Conservation (phyloP, 2,113 vertebrate genomes). For the Elephas maximus region DNA sequence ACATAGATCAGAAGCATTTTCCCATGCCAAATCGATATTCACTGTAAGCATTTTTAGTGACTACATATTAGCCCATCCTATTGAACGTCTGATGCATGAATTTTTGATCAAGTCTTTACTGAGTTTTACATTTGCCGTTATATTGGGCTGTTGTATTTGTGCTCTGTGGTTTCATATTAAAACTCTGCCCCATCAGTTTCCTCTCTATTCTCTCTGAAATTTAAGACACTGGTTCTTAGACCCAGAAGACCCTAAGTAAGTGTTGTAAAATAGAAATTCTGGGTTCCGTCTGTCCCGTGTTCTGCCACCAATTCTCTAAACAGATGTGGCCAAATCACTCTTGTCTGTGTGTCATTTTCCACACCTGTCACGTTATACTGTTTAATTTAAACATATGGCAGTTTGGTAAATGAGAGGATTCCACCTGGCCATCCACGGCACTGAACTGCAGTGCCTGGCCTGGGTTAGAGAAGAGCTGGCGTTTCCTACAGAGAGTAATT, state of each 20-base stretch:
- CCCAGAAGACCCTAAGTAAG: neutral
- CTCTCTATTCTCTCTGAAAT: slow-evolving; percentile 14
- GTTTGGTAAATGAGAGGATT: neutral
- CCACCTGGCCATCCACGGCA: neutral
- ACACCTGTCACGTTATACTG: neutral
- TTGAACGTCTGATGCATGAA: neutral
- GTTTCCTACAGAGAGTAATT: neutral
- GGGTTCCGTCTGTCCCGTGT: neutral
- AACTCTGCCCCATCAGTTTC: neutral
- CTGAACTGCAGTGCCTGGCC: neutral
- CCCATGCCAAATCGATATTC: neutral
- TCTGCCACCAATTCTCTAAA: neutral
- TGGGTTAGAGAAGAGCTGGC: neutral
- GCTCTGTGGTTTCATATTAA: slow-evolving; percentile 12
- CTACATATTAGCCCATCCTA: neutral
- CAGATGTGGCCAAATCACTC: neutral
- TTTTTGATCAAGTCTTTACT: neutral
- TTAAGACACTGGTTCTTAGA: neutral
- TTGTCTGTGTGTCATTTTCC: neutral
- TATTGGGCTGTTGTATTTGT: neutral
- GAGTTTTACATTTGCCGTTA: neutral
- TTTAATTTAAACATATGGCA: neutral
- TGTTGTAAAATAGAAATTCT: neutral
- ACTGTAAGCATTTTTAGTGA: neutral
- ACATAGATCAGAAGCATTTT: slow-evolving; percentile 17